Conservation (phyloP, 2,113 vertebrate species). For the Isurus oxyrinchus region DNA sequence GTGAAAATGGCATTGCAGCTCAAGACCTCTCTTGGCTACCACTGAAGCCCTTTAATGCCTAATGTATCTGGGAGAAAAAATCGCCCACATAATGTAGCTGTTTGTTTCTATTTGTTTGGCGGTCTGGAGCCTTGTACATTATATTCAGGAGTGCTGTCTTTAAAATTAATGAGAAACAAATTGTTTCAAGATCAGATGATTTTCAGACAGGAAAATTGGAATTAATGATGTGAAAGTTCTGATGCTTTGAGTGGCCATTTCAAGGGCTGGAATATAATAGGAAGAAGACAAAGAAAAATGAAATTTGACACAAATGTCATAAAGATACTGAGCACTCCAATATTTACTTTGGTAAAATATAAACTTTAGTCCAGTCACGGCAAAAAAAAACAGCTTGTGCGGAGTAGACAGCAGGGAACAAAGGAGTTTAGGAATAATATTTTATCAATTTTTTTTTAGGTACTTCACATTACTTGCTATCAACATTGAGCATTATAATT, state of each 20-base stretch:
- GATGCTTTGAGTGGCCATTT: background rate
- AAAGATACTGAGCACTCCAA: background rate
- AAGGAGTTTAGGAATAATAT: background rate
- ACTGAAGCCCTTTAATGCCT: background rate
- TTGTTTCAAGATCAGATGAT: background rate
- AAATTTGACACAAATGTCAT: background rate
- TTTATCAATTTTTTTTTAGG: background rate
- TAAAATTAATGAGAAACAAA: background rate
- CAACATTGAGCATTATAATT: background rate
- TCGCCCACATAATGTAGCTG: background rate
- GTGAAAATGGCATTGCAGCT: too few relatives aligned
- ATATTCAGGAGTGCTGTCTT: background rate
- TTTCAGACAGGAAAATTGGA: background rate
- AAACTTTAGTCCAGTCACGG: background rate
- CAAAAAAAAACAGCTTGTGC: background rate
- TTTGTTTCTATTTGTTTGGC: background rate
- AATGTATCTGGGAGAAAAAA: background rate
- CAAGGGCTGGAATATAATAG: background rate
- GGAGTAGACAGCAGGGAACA: background rate
- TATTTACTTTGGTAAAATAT: background rate
- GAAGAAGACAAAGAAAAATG: background rate
- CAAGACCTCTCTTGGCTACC: too few relatives aligned
- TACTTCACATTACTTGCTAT: background rate
- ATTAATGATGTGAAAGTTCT: background rate
- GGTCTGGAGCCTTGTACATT: background rate